phyloP scores from a whole-genome alignment of 2,797 vertebrate species.

The Lateolabrax maculatus region DNA sequence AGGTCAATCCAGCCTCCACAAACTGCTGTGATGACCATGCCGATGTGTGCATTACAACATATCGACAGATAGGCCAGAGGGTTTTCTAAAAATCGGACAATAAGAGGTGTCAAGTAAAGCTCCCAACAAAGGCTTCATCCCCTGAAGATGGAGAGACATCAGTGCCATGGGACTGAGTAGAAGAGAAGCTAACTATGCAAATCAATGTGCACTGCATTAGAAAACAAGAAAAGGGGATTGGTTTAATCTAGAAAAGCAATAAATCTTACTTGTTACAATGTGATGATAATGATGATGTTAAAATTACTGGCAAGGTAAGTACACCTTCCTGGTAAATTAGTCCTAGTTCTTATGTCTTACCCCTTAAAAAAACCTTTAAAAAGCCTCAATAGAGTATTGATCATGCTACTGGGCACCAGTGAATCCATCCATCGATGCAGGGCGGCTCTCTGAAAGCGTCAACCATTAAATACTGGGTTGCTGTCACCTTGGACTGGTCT shows the following conservation, averaged over 20 bases:
- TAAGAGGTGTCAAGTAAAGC: constrained; percentile 18
- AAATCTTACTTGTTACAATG: constrained; percentile 13
- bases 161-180: background rate
- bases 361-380: constrained; percentile 27
- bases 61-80: constrained; percentile 41
- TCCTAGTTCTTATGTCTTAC: constrained; percentile 8
- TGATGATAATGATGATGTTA: constrained; percentile 46
- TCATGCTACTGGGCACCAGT: constrained; percentile 22
- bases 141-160: constrained; percentile 28
- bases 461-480: constrained; percentile 48
- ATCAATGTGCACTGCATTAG: constrained; percentile 33
- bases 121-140: constrained; percentile 13
- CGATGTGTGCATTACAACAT: constrained; percentile 32
- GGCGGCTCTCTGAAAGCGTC: constrained; percentile 35
- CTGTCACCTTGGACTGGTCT: constrained; percentile 57
- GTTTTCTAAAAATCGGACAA: constrained; percentile 23
- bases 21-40: constrained; percentile 21
- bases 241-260: constrained; percentile 24
- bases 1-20: constrained; percentile 47
- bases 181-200: constrained; percentile 17
- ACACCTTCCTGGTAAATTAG: constrained; percentile 46
- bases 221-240: constrained; percentile 12
- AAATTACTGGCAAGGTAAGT: constrained; percentile 37
- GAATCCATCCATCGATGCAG: constrained; percentile 64
- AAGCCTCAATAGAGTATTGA: constrained; percentile 57